These are phyloP conservation scores for Dryobates pubescens DNA, from an alignment of 2,797 vertebrate genomes.

Conservation along the genomic window DNA sequence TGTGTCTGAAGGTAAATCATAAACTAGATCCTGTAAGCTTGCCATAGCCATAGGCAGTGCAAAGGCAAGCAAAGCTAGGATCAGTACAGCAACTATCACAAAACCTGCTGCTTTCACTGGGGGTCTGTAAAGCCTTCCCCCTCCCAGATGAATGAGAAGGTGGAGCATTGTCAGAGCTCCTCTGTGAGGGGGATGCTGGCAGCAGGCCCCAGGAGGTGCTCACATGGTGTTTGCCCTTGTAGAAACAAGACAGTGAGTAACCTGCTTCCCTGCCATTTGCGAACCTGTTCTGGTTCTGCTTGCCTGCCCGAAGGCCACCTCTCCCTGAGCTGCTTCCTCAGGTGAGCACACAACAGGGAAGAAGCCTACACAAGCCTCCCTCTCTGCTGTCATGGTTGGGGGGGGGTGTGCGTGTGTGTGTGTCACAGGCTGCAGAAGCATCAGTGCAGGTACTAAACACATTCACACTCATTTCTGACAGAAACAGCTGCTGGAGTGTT, in stretches of 20 bases:
- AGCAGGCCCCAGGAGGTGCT: neutral
- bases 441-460: neutral
- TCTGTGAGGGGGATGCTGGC: too few species aligned
- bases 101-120: neutral
- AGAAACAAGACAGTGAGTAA: neutral
- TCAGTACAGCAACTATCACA: neutral
- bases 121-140: neutral
- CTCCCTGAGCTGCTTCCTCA: neutral
- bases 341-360: accelerated
- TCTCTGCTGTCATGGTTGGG: neutral
- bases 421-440: neutral
- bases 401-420: too few species aligned
- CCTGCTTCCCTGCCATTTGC: neutral
- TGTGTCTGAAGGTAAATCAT: neutral
- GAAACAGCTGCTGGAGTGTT: neutral
- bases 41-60: neutral
- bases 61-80: neutral
- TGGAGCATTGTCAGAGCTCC: neutral
- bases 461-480: neutral
- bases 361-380: neutral
- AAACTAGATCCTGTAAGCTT: neutral
- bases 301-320: neutral
- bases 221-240: neutral
- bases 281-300: neutral
- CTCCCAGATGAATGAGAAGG: neutral